Evolutionary conservation across 2,888 invertebrate genomes (phyloP).

Genomic region (Lutraria lutraria): DNA sequence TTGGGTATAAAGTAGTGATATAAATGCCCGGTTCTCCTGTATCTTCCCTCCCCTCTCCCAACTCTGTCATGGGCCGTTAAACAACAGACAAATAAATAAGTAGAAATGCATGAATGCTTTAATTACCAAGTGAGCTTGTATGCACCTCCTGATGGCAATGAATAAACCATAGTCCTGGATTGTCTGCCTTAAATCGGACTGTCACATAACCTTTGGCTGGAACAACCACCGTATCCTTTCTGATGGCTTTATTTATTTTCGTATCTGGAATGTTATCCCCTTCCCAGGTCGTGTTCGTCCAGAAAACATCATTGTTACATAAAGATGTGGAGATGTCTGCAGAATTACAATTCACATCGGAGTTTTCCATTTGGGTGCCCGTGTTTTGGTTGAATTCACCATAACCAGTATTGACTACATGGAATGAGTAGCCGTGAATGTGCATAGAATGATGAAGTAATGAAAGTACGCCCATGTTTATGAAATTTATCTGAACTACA

Average conservation of each 20-base stretch:
- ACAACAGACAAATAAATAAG: too few species aligned
- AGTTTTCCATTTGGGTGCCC: neutral
- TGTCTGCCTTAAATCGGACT: conserved; percentile 79
- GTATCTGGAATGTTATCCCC: conserved; percentile 39
- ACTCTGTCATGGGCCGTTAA: too few species aligned
- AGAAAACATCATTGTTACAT: conserved; percentile 43
- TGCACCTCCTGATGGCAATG: conserved; percentile 76
- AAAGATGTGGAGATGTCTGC: neutral
- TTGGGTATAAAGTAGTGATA: too few species aligned
- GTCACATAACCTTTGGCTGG: conserved; percentile 81
- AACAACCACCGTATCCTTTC: conserved; percentile 76
- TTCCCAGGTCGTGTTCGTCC: conserved; percentile 38
- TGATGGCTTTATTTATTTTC: conserved; percentile 22
- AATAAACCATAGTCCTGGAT: conserved; percentile 81
- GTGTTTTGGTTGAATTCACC: conserved; percentile 19
- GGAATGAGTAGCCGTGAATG: conserved; percentile 53
- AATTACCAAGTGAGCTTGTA: neutral
- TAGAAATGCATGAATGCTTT: neutral
- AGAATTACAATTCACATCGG: conserved; percentile 35
- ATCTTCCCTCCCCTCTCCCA: too few species aligned
- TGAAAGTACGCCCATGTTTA: conserved; percentile 16
- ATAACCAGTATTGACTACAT: conserved; percentile 46
- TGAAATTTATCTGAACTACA: conserved; percentile 46
- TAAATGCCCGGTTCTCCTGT: too few species aligned
- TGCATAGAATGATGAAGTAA: conserved; percentile 50